Percentiles rank a stretch among this genome's conserved stretches.
phyloP scores from a whole-genome alignment of 2,888 invertebrate species.

The Hyles lineata region DNA sequence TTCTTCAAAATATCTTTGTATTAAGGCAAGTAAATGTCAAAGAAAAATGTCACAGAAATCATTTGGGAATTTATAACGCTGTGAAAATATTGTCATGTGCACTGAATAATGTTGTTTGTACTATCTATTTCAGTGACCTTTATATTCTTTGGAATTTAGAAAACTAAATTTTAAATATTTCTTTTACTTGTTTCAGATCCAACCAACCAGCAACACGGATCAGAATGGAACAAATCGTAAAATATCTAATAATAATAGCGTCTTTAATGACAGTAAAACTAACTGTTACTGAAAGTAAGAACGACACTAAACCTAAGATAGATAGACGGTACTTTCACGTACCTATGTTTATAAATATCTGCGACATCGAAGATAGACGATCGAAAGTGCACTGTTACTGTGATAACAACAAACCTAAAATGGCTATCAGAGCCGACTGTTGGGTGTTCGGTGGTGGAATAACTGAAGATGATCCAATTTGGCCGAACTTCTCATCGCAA shows the following conservation, averaged over 20 bases:
- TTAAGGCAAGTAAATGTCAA: not conserved
- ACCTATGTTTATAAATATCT: constrained; percentile 75
- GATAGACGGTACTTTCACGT: constrained; percentile 69
- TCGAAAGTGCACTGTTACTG: constrained; percentile 82
- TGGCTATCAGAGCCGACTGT: constrained; percentile 89
- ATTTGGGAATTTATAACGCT: not conserved
- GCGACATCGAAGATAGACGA: constrained; percentile 74
- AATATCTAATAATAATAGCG: constrained; percentile 72
- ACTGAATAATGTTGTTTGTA: not conserved
- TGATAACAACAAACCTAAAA: constrained; percentile 73
- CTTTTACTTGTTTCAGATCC: constrained; percentile 61
- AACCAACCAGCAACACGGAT: constrained; percentile 24
- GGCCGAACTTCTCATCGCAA: constrained; percentile 90
- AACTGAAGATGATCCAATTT: constrained; percentile 88
- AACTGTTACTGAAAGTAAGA: constrained; percentile 72
- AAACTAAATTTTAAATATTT: constrained; percentile 28
- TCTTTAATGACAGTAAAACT: constrained; percentile 75
- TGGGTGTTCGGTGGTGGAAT: constrained; percentile 87
- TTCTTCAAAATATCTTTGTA: not conserved
- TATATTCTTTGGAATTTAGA: not conserved
- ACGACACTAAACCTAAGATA: constrained; percentile 68
- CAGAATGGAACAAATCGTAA: constrained; percentile 70
- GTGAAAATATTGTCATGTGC: not conserved
- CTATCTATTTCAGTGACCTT: not conserved
- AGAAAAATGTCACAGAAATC: not conserved